Evolutionary conservation across 2,888 invertebrate genomes (phyloP), one percentile per base, ranked within the genome.

Genomic region (Agonopterix heracliana): DNA sequence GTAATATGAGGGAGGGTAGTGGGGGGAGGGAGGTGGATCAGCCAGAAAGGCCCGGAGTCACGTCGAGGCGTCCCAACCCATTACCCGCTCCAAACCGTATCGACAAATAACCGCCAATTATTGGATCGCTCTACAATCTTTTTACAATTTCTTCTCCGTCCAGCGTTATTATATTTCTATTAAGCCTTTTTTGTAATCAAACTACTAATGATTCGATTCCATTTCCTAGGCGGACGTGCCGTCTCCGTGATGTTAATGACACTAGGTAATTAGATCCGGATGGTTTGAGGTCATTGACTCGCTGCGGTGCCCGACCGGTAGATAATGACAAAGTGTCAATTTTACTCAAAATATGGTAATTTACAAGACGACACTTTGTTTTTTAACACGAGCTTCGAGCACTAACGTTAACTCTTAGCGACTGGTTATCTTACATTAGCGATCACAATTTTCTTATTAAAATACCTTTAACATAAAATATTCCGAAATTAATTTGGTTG

Each of bases 141-240:
- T 88, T 87, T 86, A 88, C 88, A 87, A 88, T 87, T 87, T 87
- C 87, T 84, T 84, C 87, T 81, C 80, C 74, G 74, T 66, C 81
- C 68, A 71, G 71, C 80, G 87, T 88, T 88, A 88, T 88, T 88
- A 88, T 88, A 85, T 88, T 87, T 88, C 87, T 88, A 87, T 88
- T 88, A 88, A 87, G 87, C 85, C 86, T 86, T 88, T 88, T 88
- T 88, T 86, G 86, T 87, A 87, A 88, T 87, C 88, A 86, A 85
- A 87, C 86, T 83, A 82, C 87, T 88, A 87, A 88, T 87, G 88
- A 88, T 88, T 88, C 87, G 88, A 88, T 87, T 86, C 87, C 87
- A 88, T 86, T 88, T 86, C 87, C 87, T 84, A 86, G 81, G 74
- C 87, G 86, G 86, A 87, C 87, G 87, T 85, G 87, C 84, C 83